Evolutionary conservation across 1,140 invertebrate species (phyloP).

Genomic region (Pseudomyrmex cubaensis): DNA sequence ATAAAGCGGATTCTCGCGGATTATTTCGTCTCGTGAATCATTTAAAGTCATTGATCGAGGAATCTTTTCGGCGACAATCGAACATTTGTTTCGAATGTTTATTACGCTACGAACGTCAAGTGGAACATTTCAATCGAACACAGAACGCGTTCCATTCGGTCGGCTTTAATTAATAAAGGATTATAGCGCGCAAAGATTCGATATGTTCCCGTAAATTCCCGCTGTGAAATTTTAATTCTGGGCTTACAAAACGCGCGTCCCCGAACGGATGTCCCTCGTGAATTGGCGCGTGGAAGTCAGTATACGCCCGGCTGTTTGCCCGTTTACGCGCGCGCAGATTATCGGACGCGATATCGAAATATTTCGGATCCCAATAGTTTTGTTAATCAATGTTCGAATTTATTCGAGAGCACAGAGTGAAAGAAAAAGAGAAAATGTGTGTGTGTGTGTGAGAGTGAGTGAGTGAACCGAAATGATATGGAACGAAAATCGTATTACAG

Average conservation of each 20-base stretch:
- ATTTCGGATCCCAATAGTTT: conserved; percentile 43
- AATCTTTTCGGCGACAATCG: not conserved
- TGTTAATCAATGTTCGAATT: conserved; percentile 52
- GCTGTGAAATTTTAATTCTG: conserved; percentile 50
- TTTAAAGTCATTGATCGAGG: not conserved
- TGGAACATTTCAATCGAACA: not conserved
- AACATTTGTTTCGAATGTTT: not conserved
- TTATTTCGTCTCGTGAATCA: conserved; percentile 2
- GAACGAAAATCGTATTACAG: conserved; percentile 18
- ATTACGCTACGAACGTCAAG: conserved; percentile 9
- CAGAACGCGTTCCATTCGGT: not conserved
- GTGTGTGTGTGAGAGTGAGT: no score
- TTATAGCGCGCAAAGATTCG: conserved; percentile 31
- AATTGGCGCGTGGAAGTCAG: not conserved
- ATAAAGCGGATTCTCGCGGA: not conserved
- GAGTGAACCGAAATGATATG: not conserved
- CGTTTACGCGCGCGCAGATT: conserved; percentile 38
- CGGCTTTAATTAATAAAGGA: conserved; percentile 44
- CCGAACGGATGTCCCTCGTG: conserved; percentile 20
- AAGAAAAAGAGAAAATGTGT: no score
- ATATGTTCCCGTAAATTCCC: conserved; percentile 3
- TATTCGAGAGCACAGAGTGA: not conserved
- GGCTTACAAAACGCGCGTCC: not conserved
- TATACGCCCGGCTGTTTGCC: conserved; percentile 1
- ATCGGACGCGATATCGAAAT: conserved; percentile 42